These are phyloP conservation scores for Cerastis leucographa DNA, from an alignment of 2,888 invertebrate species.

Conservation along the genomic window DNA sequence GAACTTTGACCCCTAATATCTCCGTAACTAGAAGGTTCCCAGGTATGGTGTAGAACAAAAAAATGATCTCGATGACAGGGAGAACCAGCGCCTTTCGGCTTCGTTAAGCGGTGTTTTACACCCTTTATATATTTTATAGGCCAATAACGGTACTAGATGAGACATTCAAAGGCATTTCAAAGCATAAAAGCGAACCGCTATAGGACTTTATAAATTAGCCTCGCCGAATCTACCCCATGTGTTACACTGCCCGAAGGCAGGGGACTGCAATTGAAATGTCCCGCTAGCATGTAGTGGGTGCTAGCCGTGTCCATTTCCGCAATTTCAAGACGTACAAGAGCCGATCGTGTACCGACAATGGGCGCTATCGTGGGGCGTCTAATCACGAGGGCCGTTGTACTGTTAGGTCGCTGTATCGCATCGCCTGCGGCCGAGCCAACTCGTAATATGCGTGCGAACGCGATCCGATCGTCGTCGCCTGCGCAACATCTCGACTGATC, in stretches of 20 bases:
- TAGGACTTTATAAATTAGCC: constrained; percentile 58
- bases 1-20: too few species aligned
- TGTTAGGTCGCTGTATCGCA: constrained; percentile 86
- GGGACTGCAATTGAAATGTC: constrained; percentile 89
- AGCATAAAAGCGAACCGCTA: constrained; percentile 43
- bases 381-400: constrained; percentile 88
- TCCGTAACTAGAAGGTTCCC: too few species aligned
- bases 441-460: constrained; percentile 90
- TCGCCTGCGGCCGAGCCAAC: constrained; percentile 75
- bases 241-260: constrained; percentile 80
- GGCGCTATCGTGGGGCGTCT: constrained; percentile 90
- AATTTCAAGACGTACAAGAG: constrained; percentile 89
- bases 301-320: constrained; percentile 89
- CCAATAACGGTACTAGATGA: constrained; percentile 30
- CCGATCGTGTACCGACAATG: constrained; percentile 90
- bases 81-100: too few species aligned
- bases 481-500: constrained; percentile 67
- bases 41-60: too few species aligned
- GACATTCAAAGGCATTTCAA: constrained; percentile 54
- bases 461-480: constrained; percentile 84
- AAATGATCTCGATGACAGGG: too few species aligned
- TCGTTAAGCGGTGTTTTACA: too few species aligned
- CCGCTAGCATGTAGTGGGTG: constrained; percentile 88
- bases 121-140: constrained; percentile 32
- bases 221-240: constrained; percentile 77